These are phyloP conservation scores for Todiramphus saurophagus DNA, from an alignment of 2,113 vertebrate genomes.

Conservation along the genomic window DNA sequence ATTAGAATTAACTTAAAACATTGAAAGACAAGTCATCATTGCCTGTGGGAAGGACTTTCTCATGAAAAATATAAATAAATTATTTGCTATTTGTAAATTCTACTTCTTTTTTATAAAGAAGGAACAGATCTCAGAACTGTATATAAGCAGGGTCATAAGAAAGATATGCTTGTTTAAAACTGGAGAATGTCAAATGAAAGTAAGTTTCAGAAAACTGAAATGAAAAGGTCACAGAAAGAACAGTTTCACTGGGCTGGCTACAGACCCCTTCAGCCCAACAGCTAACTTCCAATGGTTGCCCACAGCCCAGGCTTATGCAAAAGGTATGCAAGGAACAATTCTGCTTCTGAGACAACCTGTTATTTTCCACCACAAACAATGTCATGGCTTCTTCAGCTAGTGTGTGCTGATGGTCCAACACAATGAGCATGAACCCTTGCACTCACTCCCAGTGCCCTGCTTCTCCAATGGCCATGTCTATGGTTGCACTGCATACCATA, in stretches of 20 bases:
- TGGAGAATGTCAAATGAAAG: neutral
- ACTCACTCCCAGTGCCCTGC: no score
- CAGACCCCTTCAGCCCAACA: neutral
- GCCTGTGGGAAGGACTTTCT: neutral
- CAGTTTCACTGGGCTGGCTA: neutral
- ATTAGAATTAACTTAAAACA: neutral
- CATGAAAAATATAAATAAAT: neutral
- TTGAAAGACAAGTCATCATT: neutral
- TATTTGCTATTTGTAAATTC: neutral
- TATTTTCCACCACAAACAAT: neutral
- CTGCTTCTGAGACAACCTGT: neutral
- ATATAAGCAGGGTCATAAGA: neutral
- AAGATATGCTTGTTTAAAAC: neutral
- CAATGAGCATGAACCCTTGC: neutral
- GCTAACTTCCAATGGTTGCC: accelerated
- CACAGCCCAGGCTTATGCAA: accelerated
- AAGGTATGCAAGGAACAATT: neutral
- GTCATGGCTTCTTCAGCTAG: neutral
- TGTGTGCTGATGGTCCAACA: accelerated
- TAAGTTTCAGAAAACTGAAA: neutral
- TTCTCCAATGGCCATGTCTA: no score
- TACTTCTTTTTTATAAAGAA: neutral
- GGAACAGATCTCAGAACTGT: neutral
- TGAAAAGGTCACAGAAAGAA: neutral
- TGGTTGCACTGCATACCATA: accelerated